These are phyloP conservation scores for Tylochromis polylepis DNA, from an alignment of 2,113 vertebrate species.

Conservation along the genomic window DNA sequence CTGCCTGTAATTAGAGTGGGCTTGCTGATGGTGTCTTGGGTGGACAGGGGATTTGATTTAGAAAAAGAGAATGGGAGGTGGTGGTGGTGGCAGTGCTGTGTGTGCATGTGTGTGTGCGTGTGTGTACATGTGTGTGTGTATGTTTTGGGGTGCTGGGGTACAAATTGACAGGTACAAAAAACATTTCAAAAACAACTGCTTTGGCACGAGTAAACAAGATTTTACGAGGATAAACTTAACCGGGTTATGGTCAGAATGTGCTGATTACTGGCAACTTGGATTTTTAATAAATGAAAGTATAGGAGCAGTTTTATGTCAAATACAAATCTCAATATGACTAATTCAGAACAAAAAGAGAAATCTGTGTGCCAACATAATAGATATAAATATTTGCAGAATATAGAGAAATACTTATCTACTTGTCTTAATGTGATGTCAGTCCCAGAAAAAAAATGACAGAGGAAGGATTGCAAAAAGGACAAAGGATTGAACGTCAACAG, in stretches of 20 bases:
- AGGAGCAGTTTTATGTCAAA: neutral
- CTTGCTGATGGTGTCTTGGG: slow-evolving; percentile 34
- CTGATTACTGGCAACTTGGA: neutral
- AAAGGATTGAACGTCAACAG: neutral
- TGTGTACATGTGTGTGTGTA: neutral
- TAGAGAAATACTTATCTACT: neutral
- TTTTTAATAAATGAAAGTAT: neutral
- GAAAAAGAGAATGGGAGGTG: neutral
- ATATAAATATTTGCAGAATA: neutral
- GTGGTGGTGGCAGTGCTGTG: neutral
- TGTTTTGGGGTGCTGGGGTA: neutral
- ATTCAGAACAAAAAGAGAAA: neutral
- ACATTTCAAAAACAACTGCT: neutral
- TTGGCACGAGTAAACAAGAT: neutral
- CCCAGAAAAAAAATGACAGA: neutral
- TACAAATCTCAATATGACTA: neutral
- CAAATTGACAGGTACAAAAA: neutral
- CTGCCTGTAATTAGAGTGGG: slow-evolving; percentile 54
- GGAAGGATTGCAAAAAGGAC: neutral
- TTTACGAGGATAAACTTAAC: neutral
- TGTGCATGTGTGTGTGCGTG: neutral
- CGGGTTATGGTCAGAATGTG: neutral
- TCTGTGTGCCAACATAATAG: neutral
- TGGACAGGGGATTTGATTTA: slow-evolving; percentile 54
- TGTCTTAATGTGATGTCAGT: neutral